Conservation (phyloP, 2,113 vertebrate species). For the Forbesichthys papilliferus region DNA sequence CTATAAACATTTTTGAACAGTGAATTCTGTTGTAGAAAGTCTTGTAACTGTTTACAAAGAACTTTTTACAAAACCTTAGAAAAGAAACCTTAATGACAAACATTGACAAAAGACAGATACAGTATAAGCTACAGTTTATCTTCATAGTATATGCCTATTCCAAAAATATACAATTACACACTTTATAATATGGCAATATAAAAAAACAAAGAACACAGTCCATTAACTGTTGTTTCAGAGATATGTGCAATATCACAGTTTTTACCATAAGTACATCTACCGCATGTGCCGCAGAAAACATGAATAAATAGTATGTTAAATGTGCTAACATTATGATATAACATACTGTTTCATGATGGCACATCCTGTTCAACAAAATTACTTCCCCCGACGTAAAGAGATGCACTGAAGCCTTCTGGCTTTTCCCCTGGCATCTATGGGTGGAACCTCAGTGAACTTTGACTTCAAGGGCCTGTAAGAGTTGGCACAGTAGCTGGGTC, state of each 20-base stretch:
- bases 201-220: neutral
- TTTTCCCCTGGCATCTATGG: conserved; percentile 83
- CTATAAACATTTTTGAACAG: too few relatives aligned
- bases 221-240: neutral
- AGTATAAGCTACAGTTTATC: neutral
- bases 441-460: conserved; percentile 62
- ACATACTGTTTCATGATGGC: too few relatives aligned
- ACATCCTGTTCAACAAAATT: conserved; percentile 23
- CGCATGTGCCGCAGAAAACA: too few relatives aligned
- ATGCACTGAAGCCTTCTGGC: conserved; percentile 88
- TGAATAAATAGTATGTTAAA: too few relatives aligned
- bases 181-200: neutral
- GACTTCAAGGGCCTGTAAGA: conserved; percentile 71
- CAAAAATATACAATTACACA: neutral
- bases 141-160: neutral
- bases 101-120: neutral
- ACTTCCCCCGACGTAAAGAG: conserved; percentile 82
- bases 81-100: too few relatives aligned
- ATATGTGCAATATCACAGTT: too few relatives aligned
- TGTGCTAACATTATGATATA: too few relatives aligned
- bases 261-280: too few relatives aligned
- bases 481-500: conserved; percentile 76
- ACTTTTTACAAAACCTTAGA: too few relatives aligned
- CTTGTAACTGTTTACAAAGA: too few relatives aligned
- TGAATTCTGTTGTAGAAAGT: too few relatives aligned